Evolutionary conservation across 2,113 vertebrate genomes (phyloP).

Genomic region (Arenaria interpres): DNA sequence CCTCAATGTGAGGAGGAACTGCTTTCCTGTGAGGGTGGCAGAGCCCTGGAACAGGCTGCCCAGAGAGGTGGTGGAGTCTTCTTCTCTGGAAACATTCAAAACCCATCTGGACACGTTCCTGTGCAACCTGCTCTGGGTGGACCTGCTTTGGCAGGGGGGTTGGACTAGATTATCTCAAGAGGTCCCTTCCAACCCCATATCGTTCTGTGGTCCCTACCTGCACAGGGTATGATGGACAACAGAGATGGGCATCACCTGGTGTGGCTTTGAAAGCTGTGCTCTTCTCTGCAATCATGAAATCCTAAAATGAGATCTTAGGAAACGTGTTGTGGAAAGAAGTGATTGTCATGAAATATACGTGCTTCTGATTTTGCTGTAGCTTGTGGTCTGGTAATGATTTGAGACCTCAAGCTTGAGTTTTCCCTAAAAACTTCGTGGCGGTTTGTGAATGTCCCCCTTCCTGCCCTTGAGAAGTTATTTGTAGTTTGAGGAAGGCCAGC

Average conservation of each 20-base stretch:
- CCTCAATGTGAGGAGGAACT: too few species aligned
- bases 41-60: too few species aligned
- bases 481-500: neutral
- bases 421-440: neutral
- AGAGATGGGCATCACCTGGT: neutral
- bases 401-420: neutral
- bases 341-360: neutral
- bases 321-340: neutral
- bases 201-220: neutral
- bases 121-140: too few species aligned
- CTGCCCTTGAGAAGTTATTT: neutral
- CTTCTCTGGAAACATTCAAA: too few species aligned
- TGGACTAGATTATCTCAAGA: too few species aligned
- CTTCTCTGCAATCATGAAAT: neutral
- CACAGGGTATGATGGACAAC: fast-evolving
- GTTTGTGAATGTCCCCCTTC: neutral
- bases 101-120: too few species aligned
- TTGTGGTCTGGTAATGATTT: neutral
- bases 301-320: neutral
- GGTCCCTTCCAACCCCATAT: too few species aligned
- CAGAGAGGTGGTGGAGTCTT: too few species aligned
- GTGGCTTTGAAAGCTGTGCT: neutral
- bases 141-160: too few species aligned
- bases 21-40: too few species aligned
- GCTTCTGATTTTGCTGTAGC: neutral